Percentiles rank a stretch among this genome's conserved stretches.
phyloP scores from a whole-genome alignment of 2,888 invertebrate genomes.

The Callimorpha dominula region DNA sequence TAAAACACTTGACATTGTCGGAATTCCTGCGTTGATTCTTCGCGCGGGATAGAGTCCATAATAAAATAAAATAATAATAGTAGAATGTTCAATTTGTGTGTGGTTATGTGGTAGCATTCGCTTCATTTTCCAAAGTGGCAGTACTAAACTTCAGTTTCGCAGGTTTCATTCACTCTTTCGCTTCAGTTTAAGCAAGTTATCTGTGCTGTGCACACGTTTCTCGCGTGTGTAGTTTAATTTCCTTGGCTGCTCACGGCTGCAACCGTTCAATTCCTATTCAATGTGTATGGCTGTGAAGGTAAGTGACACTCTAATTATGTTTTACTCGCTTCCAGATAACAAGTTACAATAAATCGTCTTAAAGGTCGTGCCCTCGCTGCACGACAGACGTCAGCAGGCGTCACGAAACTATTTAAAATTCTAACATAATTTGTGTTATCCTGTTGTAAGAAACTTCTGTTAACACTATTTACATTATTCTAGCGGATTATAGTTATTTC shows the following conservation, averaged over 20 bases:
- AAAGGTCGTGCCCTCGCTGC: conserved; percentile 75
- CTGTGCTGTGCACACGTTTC: conserved; percentile 84
- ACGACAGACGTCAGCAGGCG: conserved; percentile 73
- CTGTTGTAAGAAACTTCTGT: conserved; percentile 41
- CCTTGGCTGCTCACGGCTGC: conserved; percentile 86
- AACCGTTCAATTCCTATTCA: conserved; percentile 88
- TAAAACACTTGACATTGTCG: no score
- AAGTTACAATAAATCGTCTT: conserved; percentile 29
- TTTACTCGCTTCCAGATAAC: conserved; percentile 22
- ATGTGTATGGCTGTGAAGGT: conserved; percentile 96
- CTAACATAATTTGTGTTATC: conserved; percentile 57
- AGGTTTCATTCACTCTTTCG: no score
- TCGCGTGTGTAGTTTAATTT: conserved; percentile 82
- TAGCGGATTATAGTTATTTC: neutral
- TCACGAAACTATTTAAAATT: conserved; percentile 66
- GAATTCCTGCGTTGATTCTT: no score
- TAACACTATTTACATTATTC: conserved; percentile 20
- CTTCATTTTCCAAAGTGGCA: conserved; percentile 49
- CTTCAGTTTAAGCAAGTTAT: conserved; percentile 72
- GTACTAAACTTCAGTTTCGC: conserved; percentile 31
- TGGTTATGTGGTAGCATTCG: conserved; percentile 22
- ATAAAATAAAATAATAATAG: no score
- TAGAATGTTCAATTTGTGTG: conserved; percentile 6
- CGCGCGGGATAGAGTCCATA: no score
- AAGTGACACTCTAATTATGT: conserved; percentile 73